Evolutionary conservation across 1,140 invertebrate species (phyloP).

Genomic region (Drosophila parvula): DNA sequence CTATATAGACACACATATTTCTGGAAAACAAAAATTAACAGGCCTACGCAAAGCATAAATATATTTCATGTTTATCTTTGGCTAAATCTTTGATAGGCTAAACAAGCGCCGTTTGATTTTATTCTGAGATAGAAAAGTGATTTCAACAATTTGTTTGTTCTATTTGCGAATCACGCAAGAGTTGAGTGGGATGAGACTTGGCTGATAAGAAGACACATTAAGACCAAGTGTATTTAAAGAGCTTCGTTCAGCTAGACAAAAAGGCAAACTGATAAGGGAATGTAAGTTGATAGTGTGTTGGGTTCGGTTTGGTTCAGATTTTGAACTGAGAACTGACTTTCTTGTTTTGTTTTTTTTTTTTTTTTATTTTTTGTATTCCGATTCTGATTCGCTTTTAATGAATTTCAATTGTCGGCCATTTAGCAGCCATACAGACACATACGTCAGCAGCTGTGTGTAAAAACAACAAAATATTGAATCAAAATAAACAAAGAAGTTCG

Average conservation of each 20-base stretch:
- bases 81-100: not conserved
- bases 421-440: conserved; percentile 37
- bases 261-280: conserved; percentile 38
- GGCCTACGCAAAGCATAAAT: conserved; percentile 14
- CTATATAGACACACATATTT: conserved; percentile 7
- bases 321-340: not conserved
- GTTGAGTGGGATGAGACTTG: conserved; percentile 27
- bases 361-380: not conserved
- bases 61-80: not conserved
- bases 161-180: conserved; percentile 41
- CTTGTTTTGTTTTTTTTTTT: conserved; percentile 23
- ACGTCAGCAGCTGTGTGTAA: conserved; percentile 38
- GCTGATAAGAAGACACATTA: conserved; percentile 25
- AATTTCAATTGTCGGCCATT: conserved; percentile 55
- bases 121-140: conserved; percentile 1
- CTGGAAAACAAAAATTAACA: not conserved
- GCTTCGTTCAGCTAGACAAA: conserved; percentile 35
- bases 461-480: conserved; percentile 33
- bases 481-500: conserved; percentile 42
- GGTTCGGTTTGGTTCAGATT: conserved; percentile 6
- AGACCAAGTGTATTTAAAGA: conserved; percentile 3
- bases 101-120: not conserved
- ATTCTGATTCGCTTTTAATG: conserved; percentile 48
- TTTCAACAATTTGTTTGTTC: conserved; percentile 7
- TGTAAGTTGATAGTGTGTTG: conserved; percentile 17